Base-by-base conservation (phyloP, 2,113 vertebrate species). In the Apodemus speciosus region DNA sequence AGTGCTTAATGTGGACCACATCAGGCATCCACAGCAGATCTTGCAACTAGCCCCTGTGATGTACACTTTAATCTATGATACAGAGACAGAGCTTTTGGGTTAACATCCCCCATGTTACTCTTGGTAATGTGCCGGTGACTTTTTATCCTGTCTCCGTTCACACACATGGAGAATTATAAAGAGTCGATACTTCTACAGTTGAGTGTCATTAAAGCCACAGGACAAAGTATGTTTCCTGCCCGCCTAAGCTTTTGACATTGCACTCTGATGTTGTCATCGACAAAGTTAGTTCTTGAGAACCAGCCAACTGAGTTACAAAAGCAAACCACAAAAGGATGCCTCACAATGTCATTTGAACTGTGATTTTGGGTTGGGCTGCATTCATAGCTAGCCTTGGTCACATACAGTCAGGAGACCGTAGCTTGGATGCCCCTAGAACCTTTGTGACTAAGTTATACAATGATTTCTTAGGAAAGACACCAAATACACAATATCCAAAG, bases 401-500 rank as follows among this genome's bases (percentile, higher is more conserved):
- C 56, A 83, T 16, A 16, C 58, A 20, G 56, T 25, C 23, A 40
- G 21, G 56, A 62, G 80, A 14, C 25, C 13, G 4, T 40, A 1
- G 38, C 21, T 58, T 62, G 20, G 77, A 69, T 77, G 60, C 10
- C 43, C 32, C 58, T 64, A 40, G 7, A 11, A 38, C 14, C 40
- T 86, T 93, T 71, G 38, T 92, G 38, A 73, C 32, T 72, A 40
- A 23, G 49, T 79, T 76, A 92, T 13, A 21, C 38, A 87, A 2
- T 51, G 35, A 86, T 87, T 66, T 91, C 73, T 93, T n/a, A 51
- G 7, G 35, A 62, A 27, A 23, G 18, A 49, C 2, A 38, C n/a
- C 71, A 89, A 89, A 96, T 75, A 49, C 27, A 66, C 49, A 90
- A 25, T 15, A 56, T 60, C 4, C 16, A 83, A 91, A 58, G 27